Percentiles rank a stretch among this genome's conserved stretches.
Evolutionary conservation across 2,888 invertebrate species (phyloP).

Genomic region (Apeira syringaria): DNA sequence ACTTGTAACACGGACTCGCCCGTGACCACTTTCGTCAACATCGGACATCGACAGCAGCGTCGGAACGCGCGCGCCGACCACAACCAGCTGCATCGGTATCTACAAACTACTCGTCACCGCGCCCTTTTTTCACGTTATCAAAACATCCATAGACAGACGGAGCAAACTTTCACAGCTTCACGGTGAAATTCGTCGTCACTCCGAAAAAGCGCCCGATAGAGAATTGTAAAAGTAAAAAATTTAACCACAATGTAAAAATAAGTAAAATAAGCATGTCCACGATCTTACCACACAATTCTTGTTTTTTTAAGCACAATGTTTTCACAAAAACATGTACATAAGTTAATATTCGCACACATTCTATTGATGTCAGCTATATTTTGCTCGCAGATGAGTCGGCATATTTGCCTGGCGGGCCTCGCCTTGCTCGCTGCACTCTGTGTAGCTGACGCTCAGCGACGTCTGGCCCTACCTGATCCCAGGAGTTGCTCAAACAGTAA

Average conservation of each 20-base stretch:
- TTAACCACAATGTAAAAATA: background rate
- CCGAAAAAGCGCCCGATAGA: background rate
- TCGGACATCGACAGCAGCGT: slow-evolving; percentile 12
- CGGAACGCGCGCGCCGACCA: background rate
- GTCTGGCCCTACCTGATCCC: slow-evolving; percentile 94
- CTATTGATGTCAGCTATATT: slow-evolving; percentile 16
- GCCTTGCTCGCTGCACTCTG: slow-evolving; percentile 84
- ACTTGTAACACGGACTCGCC: slow-evolving; percentile 64
- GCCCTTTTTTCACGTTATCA: slow-evolving; percentile 20
- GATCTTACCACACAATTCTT: no score
- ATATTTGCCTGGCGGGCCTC: slow-evolving; percentile 61
- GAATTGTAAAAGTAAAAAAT: background rate
- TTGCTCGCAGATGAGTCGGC: slow-evolving; percentile 70
- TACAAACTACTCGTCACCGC: slow-evolving; percentile 11
- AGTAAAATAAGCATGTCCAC: background rate
- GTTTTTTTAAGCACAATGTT: no score
- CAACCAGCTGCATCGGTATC: slow-evolving; percentile 1
- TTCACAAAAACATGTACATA: no score
- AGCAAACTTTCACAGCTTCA: slow-evolving; percentile 7
- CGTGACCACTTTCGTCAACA: slow-evolving; percentile 65
- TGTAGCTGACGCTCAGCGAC: slow-evolving; percentile 90
- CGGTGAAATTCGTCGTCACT: slow-evolving; percentile 2
- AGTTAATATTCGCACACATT: no score
- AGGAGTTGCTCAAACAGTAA: slow-evolving; percentile 95
- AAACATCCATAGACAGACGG: slow-evolving; percentile 6